Base-by-base conservation (phyloP, 2,113 vertebrate species). In the Ageneiosus marmoratus region DNA sequence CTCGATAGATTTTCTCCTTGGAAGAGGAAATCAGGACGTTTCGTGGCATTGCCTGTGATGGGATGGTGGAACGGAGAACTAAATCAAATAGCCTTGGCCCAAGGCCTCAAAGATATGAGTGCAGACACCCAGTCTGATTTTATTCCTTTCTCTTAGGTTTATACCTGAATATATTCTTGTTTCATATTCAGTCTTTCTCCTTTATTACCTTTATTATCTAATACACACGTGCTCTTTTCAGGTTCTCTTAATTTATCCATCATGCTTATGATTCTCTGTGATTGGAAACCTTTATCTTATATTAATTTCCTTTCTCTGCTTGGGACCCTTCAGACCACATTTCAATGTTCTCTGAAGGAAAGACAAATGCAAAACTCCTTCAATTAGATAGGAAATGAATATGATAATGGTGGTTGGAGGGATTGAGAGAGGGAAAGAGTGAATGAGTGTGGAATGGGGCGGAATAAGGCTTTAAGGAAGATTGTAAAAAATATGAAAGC, bases 361-460 rank as follows among this genome's bases (percentile, higher is more conserved):
- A 74, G 81, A 89, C 69, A 51, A 46, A 74, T 76, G 79, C 50
- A 85, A 83, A 69, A 46, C 27, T 51, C 0, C 58, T 90, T 86
- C 87, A 89, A 89, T 91, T 87, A 87, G 83, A 86, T 76, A 89
- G 78, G 87, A 91, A 90, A 91, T 92, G 78, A 89, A 93, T 91
- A 89, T 90, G 87, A 87, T 91, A 92, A 93, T 91, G 67, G 77
- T 72, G 29, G 20, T 16, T 32, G 5, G 27, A 37, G 12, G 29
- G n/a, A 82, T 22, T 27, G 58, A 41, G 24, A 63, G 62, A 62
- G 13, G 8, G 37, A 67, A 41, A 20, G 62, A 34, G 34, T 18
- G 51, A 84, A 27, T n/a, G 37, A 81, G 89, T 77, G 85, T 82
- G 80, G 80, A 82, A 69, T 32, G 62, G 83, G 83, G 73, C 81